Evolutionary conservation across 2,797 vertebrate species (phyloP), one percentile per base, ranked within the genome.

Genomic region (Paratrypauchen microcephalus): DNA sequence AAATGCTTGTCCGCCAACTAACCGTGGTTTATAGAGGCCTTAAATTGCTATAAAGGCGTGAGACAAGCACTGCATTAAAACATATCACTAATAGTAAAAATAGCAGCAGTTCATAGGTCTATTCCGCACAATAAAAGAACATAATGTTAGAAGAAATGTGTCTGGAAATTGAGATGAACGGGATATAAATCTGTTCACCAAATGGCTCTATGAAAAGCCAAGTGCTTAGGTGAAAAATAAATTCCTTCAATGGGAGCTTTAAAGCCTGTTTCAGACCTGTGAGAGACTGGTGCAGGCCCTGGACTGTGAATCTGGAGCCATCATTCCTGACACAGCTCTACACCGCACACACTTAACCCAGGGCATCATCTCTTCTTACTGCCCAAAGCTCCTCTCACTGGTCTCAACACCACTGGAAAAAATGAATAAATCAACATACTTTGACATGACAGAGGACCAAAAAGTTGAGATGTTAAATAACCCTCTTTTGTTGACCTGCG

Each of bases 181-280:
- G 41, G 41, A 23, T 26, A 64, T 64, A 64, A 64, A 65, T 65
- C 63, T 21, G 24, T 28, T 28, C 45, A 50, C 63, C 63, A 65
- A 65, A 65, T 48, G 24, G 16, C 24, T 52, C 41, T 47, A 52
- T 65, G 47, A 65, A 65, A 65, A 69, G 45, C 56, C 67, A 60
- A 50, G 39, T 65, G 47, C 62, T 65, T 28, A 50, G 26, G 24
- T 65, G 63, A 26, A 47, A 67, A 52, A 50, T 65, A 65, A 52
- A 65, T 65, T 50, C 23, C 63, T 28, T 50, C 45, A 28, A 30
- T 28, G 26, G 26, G 45, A 65, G 63, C 63, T 28, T 45, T 30
- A 19, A 26, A 15, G 63, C 18, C 41, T 52, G 19, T 26, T 16
- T 32, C 45, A 50, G 63, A 28, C 45, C 30, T 65, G 26, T 55